A percentile compares a stretch with the other conserved stretches of the same genome.
These are phyloP conservation scores for Noctua fimbriata DNA, from an alignment of 2,888 invertebrate genomes.

Conservation along the genomic window DNA sequence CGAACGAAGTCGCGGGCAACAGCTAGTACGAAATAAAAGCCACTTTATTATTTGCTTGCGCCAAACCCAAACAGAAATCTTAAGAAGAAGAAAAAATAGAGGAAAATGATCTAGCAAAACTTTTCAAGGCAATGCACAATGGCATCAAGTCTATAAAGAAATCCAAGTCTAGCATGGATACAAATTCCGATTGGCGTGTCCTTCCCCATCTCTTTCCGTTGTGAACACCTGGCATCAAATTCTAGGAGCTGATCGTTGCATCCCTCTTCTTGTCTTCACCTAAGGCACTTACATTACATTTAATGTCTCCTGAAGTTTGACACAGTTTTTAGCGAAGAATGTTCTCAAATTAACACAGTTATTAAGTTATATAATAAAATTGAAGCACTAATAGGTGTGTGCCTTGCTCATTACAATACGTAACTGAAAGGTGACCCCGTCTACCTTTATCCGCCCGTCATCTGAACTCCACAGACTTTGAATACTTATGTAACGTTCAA, in stretches of 20 bases:
- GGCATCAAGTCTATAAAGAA: not conserved
- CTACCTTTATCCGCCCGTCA: constrained; percentile 69
- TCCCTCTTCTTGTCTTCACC: too few relatives aligned
- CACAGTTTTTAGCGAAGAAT: not conserved
- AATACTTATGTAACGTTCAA: constrained; percentile 43
- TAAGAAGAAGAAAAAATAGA: not conserved
- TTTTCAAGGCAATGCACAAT: not conserved
- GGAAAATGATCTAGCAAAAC: not conserved
- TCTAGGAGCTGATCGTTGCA: not conserved
- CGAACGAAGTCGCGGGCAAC: not conserved
- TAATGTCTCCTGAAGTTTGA: not conserved
- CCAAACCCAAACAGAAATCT: not conserved
- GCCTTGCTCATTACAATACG: constrained; percentile 53
- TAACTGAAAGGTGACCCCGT: constrained; percentile 74
- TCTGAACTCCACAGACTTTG: constrained; percentile 60
- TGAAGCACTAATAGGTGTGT: constrained; percentile 41
- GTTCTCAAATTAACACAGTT: constrained; percentile 4
- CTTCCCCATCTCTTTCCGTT: not conserved
- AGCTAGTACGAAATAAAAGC: not conserved
- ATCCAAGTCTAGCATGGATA: not conserved
- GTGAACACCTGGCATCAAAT: not conserved
- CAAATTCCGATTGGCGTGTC: not conserved
- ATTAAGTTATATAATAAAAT: constrained; percentile 25
- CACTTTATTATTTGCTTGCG: not conserved
- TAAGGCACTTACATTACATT: too few relatives aligned